Conservation (phyloP, 2,113 vertebrate genomes). For the Odobenus rosmarus region DNA sequence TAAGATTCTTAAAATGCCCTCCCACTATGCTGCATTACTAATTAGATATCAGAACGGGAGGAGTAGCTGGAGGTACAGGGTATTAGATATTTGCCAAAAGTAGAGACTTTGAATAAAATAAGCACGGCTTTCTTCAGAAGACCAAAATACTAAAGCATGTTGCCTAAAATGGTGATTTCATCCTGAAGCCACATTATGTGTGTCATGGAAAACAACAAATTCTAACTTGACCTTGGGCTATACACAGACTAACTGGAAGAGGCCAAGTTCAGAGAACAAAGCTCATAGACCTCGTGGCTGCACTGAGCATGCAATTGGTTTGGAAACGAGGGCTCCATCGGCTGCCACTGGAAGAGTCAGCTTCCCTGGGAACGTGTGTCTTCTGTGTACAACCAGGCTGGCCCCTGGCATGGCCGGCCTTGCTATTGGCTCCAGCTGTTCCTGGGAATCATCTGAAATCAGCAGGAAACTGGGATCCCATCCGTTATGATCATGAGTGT, state of each 20-base stretch:
- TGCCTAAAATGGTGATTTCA: background rate
- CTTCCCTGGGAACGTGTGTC: background rate
- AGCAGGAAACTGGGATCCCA: background rate
- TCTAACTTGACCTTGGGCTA: background rate
- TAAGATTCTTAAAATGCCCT: constrained; percentile 3
- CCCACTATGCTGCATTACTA: background rate
- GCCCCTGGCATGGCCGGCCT: background rate
- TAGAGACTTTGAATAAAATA: background rate
- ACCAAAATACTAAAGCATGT: background rate
- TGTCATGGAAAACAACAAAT: background rate
- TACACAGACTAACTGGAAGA: background rate
- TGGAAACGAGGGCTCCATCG: background rate
- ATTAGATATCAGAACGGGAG: background rate
- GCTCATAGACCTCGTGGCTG: background rate
- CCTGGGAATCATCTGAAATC: background rate
- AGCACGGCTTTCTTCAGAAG: background rate
- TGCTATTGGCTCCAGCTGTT: background rate
- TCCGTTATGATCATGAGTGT: background rate
- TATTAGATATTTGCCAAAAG: background rate
- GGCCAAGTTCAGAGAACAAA: background rate
- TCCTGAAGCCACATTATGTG: background rate
- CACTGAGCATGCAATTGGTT: background rate
- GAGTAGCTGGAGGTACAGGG: background rate
- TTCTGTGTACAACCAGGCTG: background rate
- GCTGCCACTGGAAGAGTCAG: background rate